Percentiles rank a stretch among this genome's conserved stretches.
Conservation (phyloP, 64 coral and sea anemone species). For the Stichodactyla helianthus region DNA sequence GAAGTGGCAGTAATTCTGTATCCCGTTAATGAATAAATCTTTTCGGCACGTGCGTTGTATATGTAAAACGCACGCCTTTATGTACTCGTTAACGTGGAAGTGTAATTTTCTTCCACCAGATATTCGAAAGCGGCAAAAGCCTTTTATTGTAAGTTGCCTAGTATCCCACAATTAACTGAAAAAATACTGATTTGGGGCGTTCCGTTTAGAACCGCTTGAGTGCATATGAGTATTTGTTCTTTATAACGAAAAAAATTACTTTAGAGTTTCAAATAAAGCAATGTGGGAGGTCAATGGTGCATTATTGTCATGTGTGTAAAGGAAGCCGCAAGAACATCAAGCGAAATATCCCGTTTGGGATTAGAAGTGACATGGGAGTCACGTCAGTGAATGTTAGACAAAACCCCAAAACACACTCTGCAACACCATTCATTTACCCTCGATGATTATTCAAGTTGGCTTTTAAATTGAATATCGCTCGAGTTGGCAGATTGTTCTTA, state of each 20-base stretch:
- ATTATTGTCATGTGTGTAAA: constrained; percentile 43
- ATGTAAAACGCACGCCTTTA: not conserved
- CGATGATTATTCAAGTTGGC: constrained; percentile 20
- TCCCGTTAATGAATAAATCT: constrained; percentile 32
- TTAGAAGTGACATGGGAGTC: constrained; percentile 36
- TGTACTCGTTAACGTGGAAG: not conserved
- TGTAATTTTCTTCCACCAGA: not conserved
- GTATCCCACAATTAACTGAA: not conserved
- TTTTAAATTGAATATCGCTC: constrained; percentile 23
- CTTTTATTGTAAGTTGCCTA: constrained; percentile 10
- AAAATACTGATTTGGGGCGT: constrained; percentile 14
- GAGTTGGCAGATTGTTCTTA: not conserved
- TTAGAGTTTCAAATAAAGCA: constrained; percentile 46
- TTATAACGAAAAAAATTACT: constrained; percentile 29
- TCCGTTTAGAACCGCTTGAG: constrained; percentile 19
- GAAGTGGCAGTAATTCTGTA: constrained; percentile 20
- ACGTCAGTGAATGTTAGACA: constrained; percentile 52
- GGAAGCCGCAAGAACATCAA: constrained; percentile 65
- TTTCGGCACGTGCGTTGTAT: not conserved
- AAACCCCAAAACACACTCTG: constrained; percentile 17
- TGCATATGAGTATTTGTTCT: constrained; percentile 26
- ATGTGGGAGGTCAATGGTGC: constrained; percentile 78
- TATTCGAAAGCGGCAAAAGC: not conserved
- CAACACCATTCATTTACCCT: not conserved
- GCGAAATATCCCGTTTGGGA: constrained; percentile 48